Evolutionary conservation across 2,888 invertebrate genomes (phyloP), one percentile per base, ranked within the genome.

Genomic region (Pammene aurita): DNA sequence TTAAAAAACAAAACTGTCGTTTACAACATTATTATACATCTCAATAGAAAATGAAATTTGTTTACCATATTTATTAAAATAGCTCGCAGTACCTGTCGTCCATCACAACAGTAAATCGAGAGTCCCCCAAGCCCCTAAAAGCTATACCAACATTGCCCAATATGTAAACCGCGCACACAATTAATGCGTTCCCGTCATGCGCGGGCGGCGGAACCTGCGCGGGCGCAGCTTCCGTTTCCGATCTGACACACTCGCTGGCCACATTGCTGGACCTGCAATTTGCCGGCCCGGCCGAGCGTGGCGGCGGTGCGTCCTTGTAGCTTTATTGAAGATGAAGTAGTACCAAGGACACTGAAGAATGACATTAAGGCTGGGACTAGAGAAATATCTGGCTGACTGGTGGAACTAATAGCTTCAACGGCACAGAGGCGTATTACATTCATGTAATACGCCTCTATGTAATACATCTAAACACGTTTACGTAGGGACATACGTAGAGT

Each of bases 201-300:
- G 74, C 72, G 61, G 57, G 70, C 71, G 73, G 70, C 73, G 74
- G 72, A 71, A 71, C 71, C 71, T 72, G 80, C 80, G 80, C 82
- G 84, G 88, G 88, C 85, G 85, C 86, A 87, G 89, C 83, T 89
- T 92, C 92, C 91, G 90, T 77, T 91, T 90, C 90, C 90, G 90
- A 88, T 84, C 76, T 75, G 79, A 80, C 79, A 79, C 81, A 84
- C 80, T 83, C 81, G 82, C 78, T 80, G 77, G 73, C 76, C 79
- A 75, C 61, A 61, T 62, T 62, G 52, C 62, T 52, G 46, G 46
- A 79, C 77, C 76, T 78, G 77, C 73, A 62, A 73, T 75, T 72
- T 71, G 70, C 66, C 67, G 50, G 66, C 63, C 42, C 66, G 60
- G 56, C 60, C 65, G 73, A 58, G 41, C 70, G 62, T 67, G 66